Base-by-base conservation (phyloP, 2,888 invertebrate genomes). In the Nasonia oneida region DNA sequence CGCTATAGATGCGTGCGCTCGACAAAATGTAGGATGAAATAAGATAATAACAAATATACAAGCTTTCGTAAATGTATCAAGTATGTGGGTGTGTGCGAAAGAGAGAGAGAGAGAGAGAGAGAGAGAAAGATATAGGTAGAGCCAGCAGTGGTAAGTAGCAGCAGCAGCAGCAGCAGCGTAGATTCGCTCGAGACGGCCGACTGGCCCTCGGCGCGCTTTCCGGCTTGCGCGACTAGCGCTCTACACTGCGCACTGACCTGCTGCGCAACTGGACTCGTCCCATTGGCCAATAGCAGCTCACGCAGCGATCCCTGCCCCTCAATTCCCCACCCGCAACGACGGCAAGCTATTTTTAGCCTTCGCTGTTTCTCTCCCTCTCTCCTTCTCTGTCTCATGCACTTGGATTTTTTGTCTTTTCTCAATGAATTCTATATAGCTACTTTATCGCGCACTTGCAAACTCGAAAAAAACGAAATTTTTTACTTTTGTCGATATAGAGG, bases 151-250 rank as follows among this genome's bases (percentile, higher is more conserved):
- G n/a, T n/a, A 12, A 37, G 73, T 23, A 73, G 23, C 67, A 29
- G 29, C 29, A 29, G 29, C 29, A 67, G 79, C 67, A 42, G 73
- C 73, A n/a, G 76, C 86, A 83, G 67, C 76, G 61, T 80, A n/a
- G 82, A 84, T 81, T 83, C 84, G 86, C 81, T 84, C 83, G 86
- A 84, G 84, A 84, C 84, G 83, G 82, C 87, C 87, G 80, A 87
- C 87, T 87, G 67, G 33, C 67, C 14, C 83, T 47, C 77, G 37
- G 33, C 64, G 6, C 71, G 83, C 82, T 84, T 84, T 82, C 80
- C 86, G 29, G 75, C 75, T 73, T 79, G 73, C 64, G 71, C 18
- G 23, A 18, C 23, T 37, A 3, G 14, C 64, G 33, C 76, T 64
- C 50, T 61, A 50, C 76, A 29, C 50, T 83, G 86, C 86, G 86